Base-by-base conservation (phyloP, 2,113 vertebrate species). In the Phaethornis superciliosus region DNA sequence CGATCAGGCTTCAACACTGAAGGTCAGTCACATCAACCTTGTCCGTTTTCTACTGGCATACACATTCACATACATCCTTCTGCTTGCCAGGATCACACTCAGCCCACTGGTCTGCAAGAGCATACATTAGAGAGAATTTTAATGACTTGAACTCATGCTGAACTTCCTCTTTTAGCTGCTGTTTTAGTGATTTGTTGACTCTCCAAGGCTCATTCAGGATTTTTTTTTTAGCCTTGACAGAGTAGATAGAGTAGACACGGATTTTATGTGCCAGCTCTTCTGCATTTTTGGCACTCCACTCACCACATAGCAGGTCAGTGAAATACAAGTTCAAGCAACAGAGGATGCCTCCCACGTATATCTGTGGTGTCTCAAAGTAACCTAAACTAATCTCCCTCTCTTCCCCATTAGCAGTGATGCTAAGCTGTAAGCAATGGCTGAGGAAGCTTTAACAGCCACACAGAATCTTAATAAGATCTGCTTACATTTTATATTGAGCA, bases 181-280 rank as follows among this genome's bases (percentile, higher is more conserved):
- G 78, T 69, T 94, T 89, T 91, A 93, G 92, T 96, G 95, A 97
- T 95, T 93, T 96, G 96, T 95, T 96, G 95, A 96, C 95, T 93
- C 93, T 94, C 85, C 89, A 80, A 78, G 89, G 81, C 91, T 94
- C 95, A 92, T 84, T 95, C 92, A 92, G 65, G 86, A 91, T 63
- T 78, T 91, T 85, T 84, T 79, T 78, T 85, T 35, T 9, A 82
- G 87, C 81, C 85, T 85, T 94, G 96, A 94, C 93, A 96, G 77
- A 78, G 68, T 65, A 95, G 80, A 87, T 90, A 90, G 84, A 95
- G 82, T 69, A 95, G 96, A 87, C 86, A 19, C 9, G 42, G 86
- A 87, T 95, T 97, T 94, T 96, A 87, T 80, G 74, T 93, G 92
- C 93, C 96, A 93, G 27, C 46, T 90, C 78, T 85, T 94, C 81